These are phyloP conservation scores for Anoplopoma fimbria DNA, from an alignment of 2,113 vertebrate species.

Conservation along the genomic window DNA sequence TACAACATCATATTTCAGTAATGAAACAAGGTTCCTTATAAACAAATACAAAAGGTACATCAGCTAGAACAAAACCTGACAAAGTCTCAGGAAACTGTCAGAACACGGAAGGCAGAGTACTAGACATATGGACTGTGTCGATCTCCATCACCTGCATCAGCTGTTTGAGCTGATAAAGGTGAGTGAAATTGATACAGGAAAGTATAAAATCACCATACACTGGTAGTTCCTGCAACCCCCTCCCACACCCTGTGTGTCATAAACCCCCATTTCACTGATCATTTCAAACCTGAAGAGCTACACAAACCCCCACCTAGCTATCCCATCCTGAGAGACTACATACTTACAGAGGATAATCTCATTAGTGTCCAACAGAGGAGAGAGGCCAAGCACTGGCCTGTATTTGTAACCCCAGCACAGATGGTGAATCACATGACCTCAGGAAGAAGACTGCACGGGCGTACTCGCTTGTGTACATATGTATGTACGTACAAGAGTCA, in stretches of 20 bases:
- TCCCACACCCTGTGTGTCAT: not conserved
- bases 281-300: conserved; percentile 19
- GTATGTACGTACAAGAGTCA: conserved; percentile 55
- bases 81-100: not conserved
- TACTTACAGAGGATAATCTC: conserved; percentile 83
- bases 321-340: conserved; percentile 40
- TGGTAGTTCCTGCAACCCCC: not conserved
- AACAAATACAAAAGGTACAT: not conserved
- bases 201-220: not conserved
- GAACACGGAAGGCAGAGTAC: not conserved
- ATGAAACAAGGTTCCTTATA: not conserved
- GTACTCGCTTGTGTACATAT: conserved; percentile 46
- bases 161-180: not conserved
- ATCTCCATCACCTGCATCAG: not conserved
- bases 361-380: conserved; percentile 73
- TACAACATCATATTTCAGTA: not conserved
- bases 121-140: not conserved
- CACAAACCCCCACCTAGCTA: conserved; percentile 29
- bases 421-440: conserved; percentile 80
- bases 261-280: not conserved
- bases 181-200: not conserved
- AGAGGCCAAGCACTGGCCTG: conserved; percentile 53
- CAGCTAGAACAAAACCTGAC: not conserved
- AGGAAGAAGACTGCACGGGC: conserved; percentile 25
- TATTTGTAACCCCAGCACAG: conserved; percentile 75